phyloP scores from a whole-genome alignment of 2,113 vertebrate genomes.

The Zosterops pallidus region DNA sequence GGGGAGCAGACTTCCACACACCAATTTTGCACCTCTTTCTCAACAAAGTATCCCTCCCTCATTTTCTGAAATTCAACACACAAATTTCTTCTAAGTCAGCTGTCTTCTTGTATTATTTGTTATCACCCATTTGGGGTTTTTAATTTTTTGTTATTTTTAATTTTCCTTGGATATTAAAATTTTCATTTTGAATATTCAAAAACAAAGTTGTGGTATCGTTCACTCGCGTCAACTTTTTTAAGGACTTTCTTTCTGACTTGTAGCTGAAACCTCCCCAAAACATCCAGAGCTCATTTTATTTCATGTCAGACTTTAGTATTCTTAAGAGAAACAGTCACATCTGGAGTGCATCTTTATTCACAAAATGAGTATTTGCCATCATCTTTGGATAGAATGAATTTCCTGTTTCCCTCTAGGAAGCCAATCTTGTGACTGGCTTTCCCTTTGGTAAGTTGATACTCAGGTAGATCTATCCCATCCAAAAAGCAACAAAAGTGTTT shows the following conservation, averaged over 20 bases:
- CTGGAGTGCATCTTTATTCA: background rate
- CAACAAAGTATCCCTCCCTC: background rate
- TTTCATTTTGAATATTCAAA: background rate
- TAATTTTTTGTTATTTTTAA: background rate
- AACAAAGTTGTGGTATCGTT: background rate
- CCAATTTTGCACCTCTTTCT: background rate
- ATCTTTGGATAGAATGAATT: background rate
- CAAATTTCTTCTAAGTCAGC: background rate
- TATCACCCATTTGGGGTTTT: rapidly evolving
- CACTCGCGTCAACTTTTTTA: no score
- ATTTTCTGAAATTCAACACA: background rate
- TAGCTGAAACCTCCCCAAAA: background rate
- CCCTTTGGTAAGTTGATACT: background rate
- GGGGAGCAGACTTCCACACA: background rate
- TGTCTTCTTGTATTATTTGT: background rate
- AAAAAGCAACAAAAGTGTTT: background rate
- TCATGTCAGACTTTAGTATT: background rate
- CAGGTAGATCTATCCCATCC: background rate
- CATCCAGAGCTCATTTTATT: background rate
- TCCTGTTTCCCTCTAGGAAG: background rate
- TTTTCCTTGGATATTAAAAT: background rate
- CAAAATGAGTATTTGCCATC: background rate
- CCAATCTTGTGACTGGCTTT: background rate
- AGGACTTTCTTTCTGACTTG: background rate
- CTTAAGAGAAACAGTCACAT: background rate